Percentiles rank a stretch among this genome's conserved stretches.
phyloP scores from a whole-genome alignment of 1,140 invertebrate genomes.

The Carposina sasakii region DNA sequence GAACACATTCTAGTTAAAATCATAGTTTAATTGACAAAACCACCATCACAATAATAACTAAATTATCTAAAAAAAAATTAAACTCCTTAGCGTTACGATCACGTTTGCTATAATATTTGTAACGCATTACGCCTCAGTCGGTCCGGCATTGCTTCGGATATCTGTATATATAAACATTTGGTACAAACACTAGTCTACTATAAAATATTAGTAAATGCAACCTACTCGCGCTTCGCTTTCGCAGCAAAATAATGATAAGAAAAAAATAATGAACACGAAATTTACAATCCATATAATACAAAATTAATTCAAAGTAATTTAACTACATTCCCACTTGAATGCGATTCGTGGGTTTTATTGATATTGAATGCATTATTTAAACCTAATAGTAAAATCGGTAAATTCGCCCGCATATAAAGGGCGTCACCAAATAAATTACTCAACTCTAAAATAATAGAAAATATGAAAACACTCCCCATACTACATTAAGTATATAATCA shows the following conservation, averaged over 20 bases:
- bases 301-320: no score
- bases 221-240: conserved; percentile 44
- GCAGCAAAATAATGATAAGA: conserved; percentile 33
- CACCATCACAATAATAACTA: conserved; percentile 41
- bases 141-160: no score
- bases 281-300: conserved; percentile 44
- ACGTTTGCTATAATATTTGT: neutral
- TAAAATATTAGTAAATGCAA: conserved; percentile 72
- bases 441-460: conserved; percentile 35
- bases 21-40: conserved; percentile 58
- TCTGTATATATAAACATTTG: conserved; percentile 58
- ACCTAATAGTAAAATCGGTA: no score
- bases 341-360: no score
- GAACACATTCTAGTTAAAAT: conserved; percentile 29
- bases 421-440: conserved; percentile 14
- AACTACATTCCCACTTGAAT: no score
- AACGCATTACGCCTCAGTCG: no score
- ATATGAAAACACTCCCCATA: conserved; percentile 15
- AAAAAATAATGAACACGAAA: conserved; percentile 29
- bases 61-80: conserved; percentile 23
- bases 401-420: neutral
- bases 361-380: no score
- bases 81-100: neutral
- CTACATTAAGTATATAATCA: conserved; percentile 12
- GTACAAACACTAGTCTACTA: conserved; percentile 62